A percentile compares a stretch with the other conserved stretches of the same genome.
phyloP scores from a whole-genome alignment of 1,140 invertebrate genomes.

The Macrotrachela quadricornifera region DNA sequence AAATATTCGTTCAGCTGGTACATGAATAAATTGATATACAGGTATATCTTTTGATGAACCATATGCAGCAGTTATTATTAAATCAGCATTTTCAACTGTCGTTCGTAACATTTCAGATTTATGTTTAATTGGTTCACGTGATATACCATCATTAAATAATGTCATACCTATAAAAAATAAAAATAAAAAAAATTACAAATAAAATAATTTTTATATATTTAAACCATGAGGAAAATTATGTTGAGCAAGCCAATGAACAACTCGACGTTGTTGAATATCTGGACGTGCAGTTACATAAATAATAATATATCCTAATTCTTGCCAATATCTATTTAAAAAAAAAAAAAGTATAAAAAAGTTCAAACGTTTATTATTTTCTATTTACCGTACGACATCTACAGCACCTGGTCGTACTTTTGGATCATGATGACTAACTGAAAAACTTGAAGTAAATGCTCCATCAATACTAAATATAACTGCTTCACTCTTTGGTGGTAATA shows the following conservation, averaged over 20 bases:
- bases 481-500: constrained; percentile 82
- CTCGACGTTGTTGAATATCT: constrained; percentile 90
- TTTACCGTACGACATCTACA: constrained; percentile 63
- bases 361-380: no score
- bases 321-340: constrained; percentile 51
- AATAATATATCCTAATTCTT: constrained; percentile 90
- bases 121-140: constrained; percentile 80
- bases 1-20: constrained; percentile 68
- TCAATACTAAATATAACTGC: constrained; percentile 96
- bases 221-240: constrained; percentile 67
- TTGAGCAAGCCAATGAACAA: constrained; percentile 91
- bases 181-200: no score
- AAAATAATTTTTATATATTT: no score
- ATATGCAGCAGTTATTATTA: constrained; percentile 70
- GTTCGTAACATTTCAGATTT: constrained; percentile 40
- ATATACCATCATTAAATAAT: constrained; percentile 84
- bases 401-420: constrained; percentile 83
- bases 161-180: constrained; percentile 54
- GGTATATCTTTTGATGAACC: constrained; percentile 85
- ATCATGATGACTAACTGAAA: constrained; percentile 74
- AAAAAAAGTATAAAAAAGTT: no score
- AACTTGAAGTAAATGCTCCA: constrained; percentile 90
- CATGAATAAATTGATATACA: constrained; percentile 67
- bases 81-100: constrained; percentile 43
- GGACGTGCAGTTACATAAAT: constrained; percentile 90